These are phyloP conservation scores for Macroglossus sobrinus DNA, from an alignment of 2,113 vertebrate species.

Conservation along the genomic window DNA sequence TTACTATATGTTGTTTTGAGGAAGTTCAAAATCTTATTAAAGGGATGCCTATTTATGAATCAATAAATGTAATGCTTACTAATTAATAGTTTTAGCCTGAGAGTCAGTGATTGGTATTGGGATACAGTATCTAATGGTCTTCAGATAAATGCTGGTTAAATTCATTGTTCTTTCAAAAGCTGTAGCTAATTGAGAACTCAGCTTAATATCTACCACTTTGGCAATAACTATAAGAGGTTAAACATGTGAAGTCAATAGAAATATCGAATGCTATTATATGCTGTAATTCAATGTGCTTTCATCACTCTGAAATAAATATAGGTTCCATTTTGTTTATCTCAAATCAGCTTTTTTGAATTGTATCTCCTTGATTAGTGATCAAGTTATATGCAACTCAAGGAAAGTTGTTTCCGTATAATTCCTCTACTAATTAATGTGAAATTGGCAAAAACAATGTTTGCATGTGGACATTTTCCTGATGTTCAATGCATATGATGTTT, in stretches of 20 bases:
- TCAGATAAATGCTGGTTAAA: background rate
- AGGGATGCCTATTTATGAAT: background rate
- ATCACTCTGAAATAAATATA: background rate
- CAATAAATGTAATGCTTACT: background rate
- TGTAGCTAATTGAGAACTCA: background rate
- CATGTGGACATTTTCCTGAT: background rate
- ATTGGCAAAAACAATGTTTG: background rate
- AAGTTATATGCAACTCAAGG: background rate
- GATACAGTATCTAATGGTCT: background rate
- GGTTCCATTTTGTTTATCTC: conserved; percentile 2
- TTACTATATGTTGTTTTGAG: background rate
- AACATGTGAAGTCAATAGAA: background rate
- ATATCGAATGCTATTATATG: background rate
- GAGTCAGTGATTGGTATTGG: background rate
- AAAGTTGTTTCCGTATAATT: background rate
- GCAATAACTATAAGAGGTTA: background rate
- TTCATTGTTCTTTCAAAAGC: background rate
- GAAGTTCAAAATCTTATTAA: background rate
- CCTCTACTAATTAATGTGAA: background rate
- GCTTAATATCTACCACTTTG: background rate
- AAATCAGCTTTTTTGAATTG: conserved; percentile 21
- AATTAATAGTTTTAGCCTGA: background rate
- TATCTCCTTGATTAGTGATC: background rate
- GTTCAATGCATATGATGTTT: background rate
- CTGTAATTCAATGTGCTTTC: background rate